These are phyloP conservation scores for Pseudomyrmex dendroicus DNA, from an alignment of 1,140 invertebrate species.

Conservation along the genomic window DNA sequence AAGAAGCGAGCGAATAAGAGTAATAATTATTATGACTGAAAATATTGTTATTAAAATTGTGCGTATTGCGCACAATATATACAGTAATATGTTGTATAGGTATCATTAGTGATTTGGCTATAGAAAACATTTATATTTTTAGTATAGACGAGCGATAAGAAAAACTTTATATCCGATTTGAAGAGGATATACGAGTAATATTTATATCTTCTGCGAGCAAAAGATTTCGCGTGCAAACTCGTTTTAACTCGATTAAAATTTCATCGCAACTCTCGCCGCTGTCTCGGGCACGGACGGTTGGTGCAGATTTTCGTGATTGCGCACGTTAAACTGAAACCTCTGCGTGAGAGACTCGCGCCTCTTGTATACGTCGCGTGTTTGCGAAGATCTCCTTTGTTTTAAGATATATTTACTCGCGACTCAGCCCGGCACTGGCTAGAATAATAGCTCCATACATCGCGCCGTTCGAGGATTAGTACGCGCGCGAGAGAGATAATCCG, in stretches of 20 bases:
- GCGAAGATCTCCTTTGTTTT: conserved; percentile 62
- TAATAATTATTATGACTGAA: too few species aligned
- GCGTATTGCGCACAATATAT: too few species aligned
- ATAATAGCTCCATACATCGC: conserved; percentile 54
- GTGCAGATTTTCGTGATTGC: conserved; percentile 32
- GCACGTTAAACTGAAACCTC: conserved; percentile 13
- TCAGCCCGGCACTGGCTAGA: conserved; percentile 9
- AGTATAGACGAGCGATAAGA: too few species aligned
- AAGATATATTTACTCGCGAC: conserved; percentile 38
- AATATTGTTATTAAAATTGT: too few species aligned
- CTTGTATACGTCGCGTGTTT: conserved; percentile 44
- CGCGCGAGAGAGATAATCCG: conserved; percentile 41
- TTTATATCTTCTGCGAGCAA: background rate
- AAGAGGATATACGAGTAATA: too few species aligned
- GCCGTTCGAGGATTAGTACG: conserved; percentile 47
- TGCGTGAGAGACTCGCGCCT: conserved; percentile 14
- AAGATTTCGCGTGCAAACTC: conserved; percentile 43
- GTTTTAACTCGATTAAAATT: conserved; percentile 44
- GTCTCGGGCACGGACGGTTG: conserved; percentile 12
- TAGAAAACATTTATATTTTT: too few species aligned
- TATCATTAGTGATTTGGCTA: too few species aligned
- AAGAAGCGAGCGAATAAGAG: too few species aligned
- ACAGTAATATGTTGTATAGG: too few species aligned
- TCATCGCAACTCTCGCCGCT: conserved; percentile 29
- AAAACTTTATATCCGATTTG: too few species aligned